Evolutionary conservation across 2,888 invertebrate species (phyloP), one percentile per base, ranked within the genome.

Genomic region (Brachyptera putata): DNA sequence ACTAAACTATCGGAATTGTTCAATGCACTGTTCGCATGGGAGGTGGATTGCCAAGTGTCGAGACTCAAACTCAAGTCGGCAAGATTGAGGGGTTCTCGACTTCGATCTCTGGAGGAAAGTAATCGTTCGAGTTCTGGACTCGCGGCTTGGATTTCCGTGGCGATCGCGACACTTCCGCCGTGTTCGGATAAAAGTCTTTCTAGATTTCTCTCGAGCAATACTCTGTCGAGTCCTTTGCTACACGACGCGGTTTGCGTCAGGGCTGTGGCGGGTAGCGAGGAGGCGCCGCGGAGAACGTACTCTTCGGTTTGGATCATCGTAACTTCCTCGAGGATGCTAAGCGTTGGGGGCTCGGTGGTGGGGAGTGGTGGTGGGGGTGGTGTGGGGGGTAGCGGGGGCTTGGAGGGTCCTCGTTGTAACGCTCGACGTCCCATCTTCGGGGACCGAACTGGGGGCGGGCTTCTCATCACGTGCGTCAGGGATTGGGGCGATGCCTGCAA

Each of bases 141-240:
- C 16, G 63, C 61, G 41, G 63, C 62, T 46, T 61, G 60, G 39
- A 61, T 59, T 57, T 61, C 61, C 16, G 37, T 57, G 21, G 26
- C 46, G 56, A 58, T 60, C 34, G 36, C 39, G 5, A 53, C 55
- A n/a, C 65, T 59, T 26, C 62, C 64, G 1, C 68, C 68, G 53
- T 65, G 68, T 48, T 68, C 83, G 3, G 79, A 77, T 24, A 82
- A 72, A 22, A 82, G 70, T 63, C 85, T 79, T 66, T 84, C 86
- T 63, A 86, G 77, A 70, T 86, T 87, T 67, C 85, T 78, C 69
- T 87, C 87, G 5, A 85, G 77, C 53, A 85, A 76, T 1, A 85
- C 83, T 69, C 87, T 78, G 70, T 89, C 85, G 69, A 88, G 70
- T 66, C 86, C 79, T 70, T 72, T 72, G 30, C 69, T 66, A 57